Base-by-base conservation (phyloP, 1,140 invertebrate genomes). In the Zaprionus camerounensis region DNA sequence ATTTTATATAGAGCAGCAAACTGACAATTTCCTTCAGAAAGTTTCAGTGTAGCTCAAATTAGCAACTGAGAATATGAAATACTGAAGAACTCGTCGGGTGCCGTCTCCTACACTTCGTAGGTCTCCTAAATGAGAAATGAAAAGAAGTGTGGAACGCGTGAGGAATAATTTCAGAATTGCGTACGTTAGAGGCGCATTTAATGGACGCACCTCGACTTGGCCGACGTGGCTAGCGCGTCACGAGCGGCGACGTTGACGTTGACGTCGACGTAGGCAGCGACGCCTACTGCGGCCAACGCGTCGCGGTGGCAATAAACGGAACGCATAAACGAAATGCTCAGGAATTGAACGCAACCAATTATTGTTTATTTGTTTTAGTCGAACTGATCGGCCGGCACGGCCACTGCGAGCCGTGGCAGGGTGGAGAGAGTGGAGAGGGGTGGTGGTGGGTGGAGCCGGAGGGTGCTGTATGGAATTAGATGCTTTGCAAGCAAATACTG, bases 301-400 rank as follows among this genome's bases (percentile, higher is more conserved):
- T 51, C 57, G 49, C 49, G 36, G 55, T 38, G 44, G 70, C 66
- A 75, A 78, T 78, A 78, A 75, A 78, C 66, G 72, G 59, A 78
- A 75, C 59, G 71, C 71, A 58, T 68, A 64, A 57, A 56, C 64
- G 63, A 73, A 82, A 72, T 68, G 63, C 68, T 67, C 71, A 73
- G 71, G 85, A 79, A 68, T 85, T 68, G 76, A 71, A 72, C 74
- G 53, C 56, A 69, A 69, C 76, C 83, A 82, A 85, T 85, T 79
- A 87, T 78, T 85, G 80, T 86, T 86, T 85, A 80, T 82, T 85
- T 85, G 81, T 76, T 73, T 71, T 49, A 69, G 26, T 58, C 68
- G 55, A 36, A 31, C 66, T 62, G 65, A 71, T 66, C 69, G 68
- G 26, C 26, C 6, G 34, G 15, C 6, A 44, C 34, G 17, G 46